These are phyloP conservation scores for mouse (Mus musculus) DNA, from an alignment of 2,113 vertebrate species.

Conservation along the genomic window GRCm39 chr1:194813001-194813500, in stretches of 20 bases:
- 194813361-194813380: background rate
- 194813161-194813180: background rate
- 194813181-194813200: background rate
- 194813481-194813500: conserved; percentile 42
- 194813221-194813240: background rate
- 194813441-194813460: rapidly evolving
- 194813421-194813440: background rate
- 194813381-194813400: background rate
- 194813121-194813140: no score
- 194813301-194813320: background rate
- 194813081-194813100: background rate
- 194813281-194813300: background rate
- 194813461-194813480: background rate
- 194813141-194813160: background rate
- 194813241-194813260: background rate
- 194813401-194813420: no score
- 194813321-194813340: background rate
- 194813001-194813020: background rate
- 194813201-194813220: background rate
- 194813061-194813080: background rate
- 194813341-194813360: background rate
- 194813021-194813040: background rate
- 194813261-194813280: background rate
- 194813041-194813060: background rate
- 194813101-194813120: background rate